Base-by-base conservation (phyloP, 2,888 invertebrate species). In the Hemithea aestivaria region DNA sequence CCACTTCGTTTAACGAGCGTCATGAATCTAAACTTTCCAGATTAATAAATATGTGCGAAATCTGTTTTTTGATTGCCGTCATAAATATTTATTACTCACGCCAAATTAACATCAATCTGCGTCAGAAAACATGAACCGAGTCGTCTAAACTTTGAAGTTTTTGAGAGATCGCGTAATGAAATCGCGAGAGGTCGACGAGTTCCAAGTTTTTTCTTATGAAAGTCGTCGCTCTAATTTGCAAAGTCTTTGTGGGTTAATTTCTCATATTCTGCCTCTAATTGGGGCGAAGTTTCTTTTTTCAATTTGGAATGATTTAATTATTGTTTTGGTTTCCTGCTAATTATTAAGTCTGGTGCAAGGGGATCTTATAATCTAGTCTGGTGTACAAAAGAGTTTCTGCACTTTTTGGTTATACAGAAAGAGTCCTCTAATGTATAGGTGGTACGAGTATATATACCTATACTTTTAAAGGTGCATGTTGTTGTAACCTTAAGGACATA, bases 231-330 rank as follows among this genome's bases (percentile, higher is more conserved):
- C 56, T 51, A 53, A 60, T 53, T 62, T 53, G 46, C 53, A 59
- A 59, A 27, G 56, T 56, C 59, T 73, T 73, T 72, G 71, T 73
- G 70, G 72, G 70, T 70, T 63, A 66, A 67, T 73, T 72, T 65
- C 60, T 68, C 62, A 66, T 53, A 58, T n/a, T n/a, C n/a, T n/a
- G n/a, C n/a, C 51, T 59, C 57, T 66, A 67, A 73, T 69, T 66
- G 68, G 62, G 67, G 67, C 58, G 58, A 58, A 66, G 60, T 56
- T 36, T 24, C 40, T 34, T 20, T 30, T 30, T 36, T 24, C 20
- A 20, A 25, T n/a, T 20, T 25, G 5, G 34, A 25, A 39, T 33
- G 36, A 25, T 35, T 35, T 30, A 24, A 27, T 10, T 30, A 39
- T 35, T 39, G 35, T 12, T 10, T 23, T 20, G n/a, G n/a, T n/a